Evolutionary conservation across 2,888 invertebrate species (phyloP), one percentile per base, ranked within the genome.

Genomic region (Labia minor): DNA sequence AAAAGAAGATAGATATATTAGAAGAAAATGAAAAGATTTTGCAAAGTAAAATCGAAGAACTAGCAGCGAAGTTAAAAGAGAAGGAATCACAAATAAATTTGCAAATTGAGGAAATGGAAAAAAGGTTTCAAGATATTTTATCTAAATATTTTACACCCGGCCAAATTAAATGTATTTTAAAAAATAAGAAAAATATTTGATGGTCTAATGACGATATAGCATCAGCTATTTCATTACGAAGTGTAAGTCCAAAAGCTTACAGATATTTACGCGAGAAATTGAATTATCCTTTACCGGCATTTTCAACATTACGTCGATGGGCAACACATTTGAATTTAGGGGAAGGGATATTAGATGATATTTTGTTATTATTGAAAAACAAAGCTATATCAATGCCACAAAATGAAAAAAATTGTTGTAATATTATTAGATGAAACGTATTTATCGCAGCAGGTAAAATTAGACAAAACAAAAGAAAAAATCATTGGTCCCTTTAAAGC

Each of bases 341-440:
- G 11, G 65, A 67, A 65, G 71, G 72, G 8, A 65, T 72, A 63
- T 63, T 72, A 65, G 67, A 67, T 8, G 67, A 66, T 66, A 71
- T 73, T 11, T 19, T 72, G 18, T 64, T 61, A 62, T 26, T 72
- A 33, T 71, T 71, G 71, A 69, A 69, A 64, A 21, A 66, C 18
- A n/a, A n/a, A 71, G 64, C 37, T 21, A n/a, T 26, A 20, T 61
- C 49, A 19, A 67, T 71, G 18, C 61, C 19, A 49, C 49, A 18
- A 21, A 18, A 64, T n/a, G 70, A 71, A 26, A 67, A n/a, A 65
- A 61, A 10, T 72, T n/a, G 68, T 68, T 21, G 70, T 70, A 18
- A 18, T 73, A 16, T 67, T 69, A 16, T 73, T 72, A 67, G 72
- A 73, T 68, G 71, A 72, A 71, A 67, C 72, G n/a, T 71, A 72